Conservation (phyloP, 2,113 vertebrate genomes). For the Tympanuchus pallidicinctus region DNA sequence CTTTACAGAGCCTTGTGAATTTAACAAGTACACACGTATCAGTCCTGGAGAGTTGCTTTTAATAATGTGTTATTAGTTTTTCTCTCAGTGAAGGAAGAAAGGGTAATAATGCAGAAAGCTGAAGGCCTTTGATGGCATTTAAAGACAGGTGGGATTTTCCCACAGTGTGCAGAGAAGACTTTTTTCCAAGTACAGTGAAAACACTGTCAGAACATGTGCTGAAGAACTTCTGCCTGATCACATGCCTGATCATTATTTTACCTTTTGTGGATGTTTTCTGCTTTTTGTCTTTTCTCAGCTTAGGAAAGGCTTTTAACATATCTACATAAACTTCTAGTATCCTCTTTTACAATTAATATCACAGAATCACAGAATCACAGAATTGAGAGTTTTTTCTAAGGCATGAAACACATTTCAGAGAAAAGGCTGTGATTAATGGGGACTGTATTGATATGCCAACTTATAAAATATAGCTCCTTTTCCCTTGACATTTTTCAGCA, state of each 20-base stretch:
- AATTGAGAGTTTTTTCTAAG: background rate
- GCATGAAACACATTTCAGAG: background rate
- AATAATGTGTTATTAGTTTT: background rate
- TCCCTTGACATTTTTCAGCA: background rate
- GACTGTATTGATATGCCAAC: background rate
- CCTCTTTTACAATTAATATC: background rate
- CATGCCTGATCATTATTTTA: background rate
- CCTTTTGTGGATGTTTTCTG: background rate
- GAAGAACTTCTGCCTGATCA: background rate
- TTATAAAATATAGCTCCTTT: background rate
- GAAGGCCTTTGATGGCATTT: background rate
- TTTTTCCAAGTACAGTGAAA: background rate
- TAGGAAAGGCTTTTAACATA: background rate
- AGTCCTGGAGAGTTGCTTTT: background rate
- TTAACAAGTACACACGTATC: background rate
- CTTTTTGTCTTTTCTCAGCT: background rate
- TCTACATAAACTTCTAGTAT: background rate
- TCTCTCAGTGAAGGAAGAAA: background rate
- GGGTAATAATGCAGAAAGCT: background rate
- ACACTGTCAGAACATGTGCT: background rate
- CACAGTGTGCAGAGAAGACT: background rate
- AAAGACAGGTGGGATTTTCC: background rate
- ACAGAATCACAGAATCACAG: no score
- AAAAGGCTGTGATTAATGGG: background rate
- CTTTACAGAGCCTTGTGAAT: background rate